Percentiles rank a stretch among this genome's conserved stretches.
phyloP scores from a whole-genome alignment of 2,113 vertebrate genomes.

The Synodontis membranacea region DNA sequence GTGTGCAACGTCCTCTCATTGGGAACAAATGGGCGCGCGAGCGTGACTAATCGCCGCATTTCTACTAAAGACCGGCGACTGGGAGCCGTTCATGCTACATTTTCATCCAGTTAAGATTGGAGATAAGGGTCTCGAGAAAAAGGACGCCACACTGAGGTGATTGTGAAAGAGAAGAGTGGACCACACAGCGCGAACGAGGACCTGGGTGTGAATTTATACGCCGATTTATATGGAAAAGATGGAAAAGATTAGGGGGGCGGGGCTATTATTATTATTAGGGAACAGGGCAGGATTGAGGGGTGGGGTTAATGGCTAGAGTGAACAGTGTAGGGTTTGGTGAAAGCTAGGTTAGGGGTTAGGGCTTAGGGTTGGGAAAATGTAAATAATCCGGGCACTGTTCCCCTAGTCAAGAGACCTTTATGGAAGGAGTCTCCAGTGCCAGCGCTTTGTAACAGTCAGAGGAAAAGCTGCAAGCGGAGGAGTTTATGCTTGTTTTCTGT shows the following conservation, averaged over 20 bases:
- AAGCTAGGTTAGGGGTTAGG: no score
- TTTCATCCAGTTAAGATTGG: slow-evolving; percentile 59
- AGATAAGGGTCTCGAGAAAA: slow-evolving; percentile 40
- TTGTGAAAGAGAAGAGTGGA: slow-evolving; percentile 27
- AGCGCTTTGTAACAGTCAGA: neutral
- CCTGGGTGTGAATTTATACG: neutral
- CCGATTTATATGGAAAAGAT: neutral
- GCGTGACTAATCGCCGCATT: slow-evolving; percentile 57
- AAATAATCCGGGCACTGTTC: neutral
- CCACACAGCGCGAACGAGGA: slow-evolving; percentile 14
- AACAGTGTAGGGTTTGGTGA: neutral
- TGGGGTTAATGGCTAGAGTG: neutral
- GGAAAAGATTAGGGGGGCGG: neutral
- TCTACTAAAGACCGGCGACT: slow-evolving; percentile 52
- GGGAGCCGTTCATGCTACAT: slow-evolving; percentile 57
- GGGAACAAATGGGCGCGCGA: slow-evolving; percentile 51
- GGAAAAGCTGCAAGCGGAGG: no score
- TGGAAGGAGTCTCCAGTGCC: neutral
- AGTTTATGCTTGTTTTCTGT: no score
- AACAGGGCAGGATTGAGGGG: neutral
- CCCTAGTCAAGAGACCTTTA: neutral
- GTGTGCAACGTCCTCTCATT: slow-evolving; percentile 48
- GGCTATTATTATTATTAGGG: neutral
- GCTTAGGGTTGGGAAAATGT: neutral
- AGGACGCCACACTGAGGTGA: slow-evolving; percentile 34